Evolutionary conservation across 2,113 vertebrate genomes (phyloP), one percentile per base, ranked within the genome.

Genomic region (Perca schrenkii): DNA sequence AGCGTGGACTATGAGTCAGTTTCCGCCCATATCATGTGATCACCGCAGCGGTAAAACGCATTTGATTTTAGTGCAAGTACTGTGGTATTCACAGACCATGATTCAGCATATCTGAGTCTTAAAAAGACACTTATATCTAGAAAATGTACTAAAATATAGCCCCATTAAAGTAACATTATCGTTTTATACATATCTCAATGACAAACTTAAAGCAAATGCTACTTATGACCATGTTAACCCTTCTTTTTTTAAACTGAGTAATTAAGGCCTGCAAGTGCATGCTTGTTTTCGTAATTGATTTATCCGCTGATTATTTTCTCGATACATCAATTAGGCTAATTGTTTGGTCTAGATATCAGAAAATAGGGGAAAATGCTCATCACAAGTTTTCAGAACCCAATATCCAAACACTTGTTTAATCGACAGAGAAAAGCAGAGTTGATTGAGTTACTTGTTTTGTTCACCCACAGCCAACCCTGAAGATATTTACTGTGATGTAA

Each of bases 21-120:
- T 96, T 96, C 95, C 95, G 95, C 94, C 93, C 93, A 75, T 73
- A 71, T 93, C 95, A 96, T 66, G 95, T 96, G 95, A 94, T 66
- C 66, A 10, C 1, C 63, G 46, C 90, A 86, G 89, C 88, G 74
- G 81, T 34, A 84, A 78, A 84, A 71, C 21, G 60, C 52, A 64
- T 36, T 50, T 58, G 36, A 36, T 19, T 31, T 43, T 25, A 22
- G 4, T 3, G 25, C 0, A 5, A 8, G 36, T 25, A 17, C 19
- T 31, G 13, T 14, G 2, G 49, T 2, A 3, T 43, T 16, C 40
- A n/a, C 53, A 28, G 43, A 77, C 28, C 73, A 28, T 85, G 84
- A 88, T 64, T 65, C 89, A 88, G 77, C 67, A 84, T 5, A 49
- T 79, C 40, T 21, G 1, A 0, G 6, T 12, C 25, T 22, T 1